These are phyloP conservation scores for Enteromius mattozi DNA, from an alignment of 2,797 vertebrate genomes.

Conservation along the genomic window DNA sequence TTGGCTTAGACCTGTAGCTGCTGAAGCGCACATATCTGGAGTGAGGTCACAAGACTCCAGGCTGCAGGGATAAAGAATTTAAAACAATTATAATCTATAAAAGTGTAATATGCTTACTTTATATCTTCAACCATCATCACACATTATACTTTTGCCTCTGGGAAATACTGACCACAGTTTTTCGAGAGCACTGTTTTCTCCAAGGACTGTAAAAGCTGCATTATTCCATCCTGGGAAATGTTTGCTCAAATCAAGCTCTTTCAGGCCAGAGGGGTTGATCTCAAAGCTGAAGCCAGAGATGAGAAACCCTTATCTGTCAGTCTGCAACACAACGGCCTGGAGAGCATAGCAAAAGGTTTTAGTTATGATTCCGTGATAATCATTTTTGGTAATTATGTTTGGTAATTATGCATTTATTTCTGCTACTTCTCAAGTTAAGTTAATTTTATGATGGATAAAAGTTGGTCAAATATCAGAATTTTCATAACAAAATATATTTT, in stretches of 20 bases:
- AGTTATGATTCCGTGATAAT: background rate
- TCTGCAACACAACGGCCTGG: conserved; percentile 42
- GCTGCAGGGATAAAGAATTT: conserved; percentile 4
- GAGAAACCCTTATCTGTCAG: conserved; percentile 45
- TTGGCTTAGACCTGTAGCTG: conserved; percentile 17
- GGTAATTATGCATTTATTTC: background rate
- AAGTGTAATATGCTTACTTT: background rate
- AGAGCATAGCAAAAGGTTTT: background rate
- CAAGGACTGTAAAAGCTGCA: conserved; percentile 31
- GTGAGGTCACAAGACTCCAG: conserved; percentile 40
- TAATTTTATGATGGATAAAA: background rate
- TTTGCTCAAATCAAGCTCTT: conserved; percentile 50
- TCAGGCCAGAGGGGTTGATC: conserved; percentile 26
- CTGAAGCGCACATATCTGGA: conserved; percentile 16
- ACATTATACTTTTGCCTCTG: background rate
- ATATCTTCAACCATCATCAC: background rate
- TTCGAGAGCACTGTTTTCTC: conserved; percentile 23
- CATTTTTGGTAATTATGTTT: no score
- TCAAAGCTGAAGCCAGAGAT: conserved; percentile 37
- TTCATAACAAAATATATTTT: background rate
- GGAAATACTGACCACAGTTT: conserved; percentile 35
- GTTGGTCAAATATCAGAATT: background rate
- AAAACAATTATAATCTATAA: background rate
- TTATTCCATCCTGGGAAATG: conserved; percentile 35
- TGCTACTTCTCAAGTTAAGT: background rate